These are phyloP conservation scores for Trisateles emortualis DNA, from an alignment of 2,888 invertebrate genomes.

Conservation along the genomic window DNA sequence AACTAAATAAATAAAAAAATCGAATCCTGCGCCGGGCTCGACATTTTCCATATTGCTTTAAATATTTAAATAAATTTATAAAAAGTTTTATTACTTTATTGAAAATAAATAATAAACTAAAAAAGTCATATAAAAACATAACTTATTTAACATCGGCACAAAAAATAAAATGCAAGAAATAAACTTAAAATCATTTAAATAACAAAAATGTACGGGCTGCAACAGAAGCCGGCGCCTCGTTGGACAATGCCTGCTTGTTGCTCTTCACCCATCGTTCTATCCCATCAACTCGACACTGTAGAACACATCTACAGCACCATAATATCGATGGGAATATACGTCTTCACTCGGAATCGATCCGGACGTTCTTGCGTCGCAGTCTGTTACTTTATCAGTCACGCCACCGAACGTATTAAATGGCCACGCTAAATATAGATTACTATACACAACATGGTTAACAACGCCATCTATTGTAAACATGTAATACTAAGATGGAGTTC, in stretches of 20 bases:
- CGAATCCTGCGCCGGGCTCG: no score
- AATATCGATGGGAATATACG: slow-evolving; percentile 60
- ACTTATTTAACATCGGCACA: no score
- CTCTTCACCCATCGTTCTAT: slow-evolving; percentile 77
- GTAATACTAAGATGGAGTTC: slow-evolving; percentile 20
- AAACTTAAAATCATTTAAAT: background rate
- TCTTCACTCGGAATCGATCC: slow-evolving; percentile 47
- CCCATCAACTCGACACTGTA: slow-evolving; percentile 66
- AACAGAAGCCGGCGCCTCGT: slow-evolving; percentile 80
- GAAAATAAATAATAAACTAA: background rate
- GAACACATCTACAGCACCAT: slow-evolving; percentile 59
- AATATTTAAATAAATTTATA: no score
- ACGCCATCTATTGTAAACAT: slow-evolving; percentile 61
- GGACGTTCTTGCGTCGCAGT: background rate
- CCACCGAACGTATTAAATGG: slow-evolving; percentile 20
- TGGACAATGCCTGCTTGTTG: slow-evolving; percentile 81
- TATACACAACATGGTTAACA: slow-evolving; percentile 21
- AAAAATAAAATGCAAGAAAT: background rate
- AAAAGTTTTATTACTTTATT: no score
- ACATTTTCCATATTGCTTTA: no score
- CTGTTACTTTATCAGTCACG: slow-evolving; percentile 18
- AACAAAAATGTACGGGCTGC: slow-evolving; percentile 70
- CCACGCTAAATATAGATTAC: slow-evolving; percentile 26
- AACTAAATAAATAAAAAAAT: background rate
- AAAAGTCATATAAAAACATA: background rate